phyloP scores from a whole-genome alignment of 2,797 vertebrate genomes.

The Notoglanidium macrostoma region DNA sequence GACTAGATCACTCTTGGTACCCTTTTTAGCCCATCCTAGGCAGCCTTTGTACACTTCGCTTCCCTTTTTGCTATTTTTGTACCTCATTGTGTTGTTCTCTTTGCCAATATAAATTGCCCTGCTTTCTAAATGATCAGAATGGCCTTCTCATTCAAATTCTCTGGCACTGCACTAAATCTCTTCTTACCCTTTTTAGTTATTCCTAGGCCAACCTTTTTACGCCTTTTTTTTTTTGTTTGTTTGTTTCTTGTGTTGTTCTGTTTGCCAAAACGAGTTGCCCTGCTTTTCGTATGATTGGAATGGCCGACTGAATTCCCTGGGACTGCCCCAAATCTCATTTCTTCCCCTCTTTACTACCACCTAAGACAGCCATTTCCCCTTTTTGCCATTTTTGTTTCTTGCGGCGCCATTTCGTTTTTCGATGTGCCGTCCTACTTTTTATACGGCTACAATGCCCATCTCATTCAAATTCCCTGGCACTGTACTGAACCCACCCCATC shows the following conservation, averaged over 20 bases:
- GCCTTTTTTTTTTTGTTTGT: constrained; percentile 23
- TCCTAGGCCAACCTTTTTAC: constrained; percentile 59
- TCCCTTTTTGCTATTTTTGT: not conserved
- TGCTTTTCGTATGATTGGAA: constrained; percentile 65
- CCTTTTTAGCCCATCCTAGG: constrained; percentile 14
- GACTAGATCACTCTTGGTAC: constrained; percentile 21
- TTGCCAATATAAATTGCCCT: constrained; percentile 27
- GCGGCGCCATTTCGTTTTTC: constrained; percentile 2
- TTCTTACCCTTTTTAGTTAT: constrained; percentile 43
- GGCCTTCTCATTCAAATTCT: constrained; percentile 39
- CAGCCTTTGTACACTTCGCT: constrained; percentile 5
- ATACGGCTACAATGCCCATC: not conserved
- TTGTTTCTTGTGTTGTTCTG: constrained; percentile 30
- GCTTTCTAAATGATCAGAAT: constrained; percentile 30
- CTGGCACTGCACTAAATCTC: constrained; percentile 35
- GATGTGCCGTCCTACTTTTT: constrained; percentile 24
- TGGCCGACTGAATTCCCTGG: constrained; percentile 56
- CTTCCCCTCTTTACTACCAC: not conserved
- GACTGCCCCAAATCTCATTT: constrained; percentile 58
- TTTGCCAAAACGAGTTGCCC: constrained; percentile 58
- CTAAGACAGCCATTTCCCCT: constrained; percentile 36
- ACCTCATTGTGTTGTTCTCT: constrained; percentile 16
- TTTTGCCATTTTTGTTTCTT: constrained; percentile 28
- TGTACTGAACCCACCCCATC: not conserved
- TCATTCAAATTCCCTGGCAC: constrained; percentile 24